phyloP scores from a whole-genome alignment of 2,797 vertebrate species.

The Poecilia velifera region DNA sequence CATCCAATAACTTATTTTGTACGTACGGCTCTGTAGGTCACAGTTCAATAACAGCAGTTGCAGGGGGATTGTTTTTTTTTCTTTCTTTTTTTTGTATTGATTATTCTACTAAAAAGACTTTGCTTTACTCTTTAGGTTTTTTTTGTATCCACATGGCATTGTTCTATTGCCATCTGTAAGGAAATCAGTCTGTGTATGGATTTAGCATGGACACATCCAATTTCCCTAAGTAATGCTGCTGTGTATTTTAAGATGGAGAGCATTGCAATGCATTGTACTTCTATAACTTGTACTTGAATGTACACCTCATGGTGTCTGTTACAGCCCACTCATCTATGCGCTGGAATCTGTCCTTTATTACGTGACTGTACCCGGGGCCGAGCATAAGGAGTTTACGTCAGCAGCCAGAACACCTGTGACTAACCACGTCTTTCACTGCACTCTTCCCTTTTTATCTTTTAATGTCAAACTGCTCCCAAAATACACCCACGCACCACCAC shows the following conservation, averaged over 20 bases:
- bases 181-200: neutral
- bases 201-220: slow-evolving; percentile 18
- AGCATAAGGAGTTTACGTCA: slow-evolving; percentile 61
- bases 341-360: slow-evolving; percentile 56
- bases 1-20: slow-evolving; percentile 13
- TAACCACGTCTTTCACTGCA: slow-evolving; percentile 68
- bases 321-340: slow-evolving; percentile 53
- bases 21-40: slow-evolving; percentile 21
- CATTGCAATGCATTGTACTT: neutral
- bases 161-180: slow-evolving; percentile 18
- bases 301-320: slow-evolving; percentile 45
- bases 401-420: slow-evolving; percentile 68
- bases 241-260: slow-evolving; percentile 7
- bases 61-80: slow-evolving; percentile 14
- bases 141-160: slow-evolving; percentile 21
- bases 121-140: slow-evolving; percentile 13
- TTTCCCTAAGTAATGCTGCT: slow-evolving; percentile 4
- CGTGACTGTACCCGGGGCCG: slow-evolving; percentile 36
- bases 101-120: slow-evolving; percentile 25
- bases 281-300: slow-evolving; percentile 26
- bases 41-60: slow-evolving; percentile 20
- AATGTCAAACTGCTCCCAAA: slow-evolving; percentile 69
- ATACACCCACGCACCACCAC: slow-evolving; percentile 62
- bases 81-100: slow-evolving; percentile 27
- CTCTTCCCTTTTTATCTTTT: slow-evolving; percentile 61